These are phyloP conservation scores for Oligia fasciuncula DNA, from an alignment of 2,888 invertebrate genomes.

Conservation along the genomic window DNA sequence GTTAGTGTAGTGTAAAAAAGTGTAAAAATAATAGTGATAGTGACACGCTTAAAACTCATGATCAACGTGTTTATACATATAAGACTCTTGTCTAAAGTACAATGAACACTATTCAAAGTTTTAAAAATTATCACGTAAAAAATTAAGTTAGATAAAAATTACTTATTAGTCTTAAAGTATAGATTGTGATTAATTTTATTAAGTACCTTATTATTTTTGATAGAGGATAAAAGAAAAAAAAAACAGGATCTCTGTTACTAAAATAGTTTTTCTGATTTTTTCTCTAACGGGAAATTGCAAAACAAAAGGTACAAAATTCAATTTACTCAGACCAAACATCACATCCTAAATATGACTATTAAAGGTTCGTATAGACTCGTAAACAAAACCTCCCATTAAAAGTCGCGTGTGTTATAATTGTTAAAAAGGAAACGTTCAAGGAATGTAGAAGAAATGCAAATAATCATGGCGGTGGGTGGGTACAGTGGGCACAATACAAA, in stretches of 20 bases:
- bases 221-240: too few species aligned
- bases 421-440: conserved; percentile 56
- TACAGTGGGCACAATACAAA: conserved; percentile 49
- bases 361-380: conserved; percentile 4
- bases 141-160: too few species aligned
- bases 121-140: too few species aligned
- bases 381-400: conserved; percentile 40
- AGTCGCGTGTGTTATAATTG: conserved; percentile 59
- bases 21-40: too few species aligned
- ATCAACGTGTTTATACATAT: too few species aligned
- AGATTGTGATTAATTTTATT: too few species aligned
- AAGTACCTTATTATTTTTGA: too few species aligned
- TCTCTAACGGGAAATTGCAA: background rate
- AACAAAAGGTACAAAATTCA: background rate
- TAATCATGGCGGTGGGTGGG: conserved; percentile 53
- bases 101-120: background rate
- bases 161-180: too few species aligned
- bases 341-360: background rate
- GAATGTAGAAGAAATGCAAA: conserved; percentile 63
- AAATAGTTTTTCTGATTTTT: background rate
- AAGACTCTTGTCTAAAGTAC: background rate
- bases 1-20: background rate
- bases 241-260: background rate
- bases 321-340: background rate
- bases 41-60: too few species aligned